Conservation (phyloP, 2,797 vertebrate species). For the Fringilla coelebs region DNA sequence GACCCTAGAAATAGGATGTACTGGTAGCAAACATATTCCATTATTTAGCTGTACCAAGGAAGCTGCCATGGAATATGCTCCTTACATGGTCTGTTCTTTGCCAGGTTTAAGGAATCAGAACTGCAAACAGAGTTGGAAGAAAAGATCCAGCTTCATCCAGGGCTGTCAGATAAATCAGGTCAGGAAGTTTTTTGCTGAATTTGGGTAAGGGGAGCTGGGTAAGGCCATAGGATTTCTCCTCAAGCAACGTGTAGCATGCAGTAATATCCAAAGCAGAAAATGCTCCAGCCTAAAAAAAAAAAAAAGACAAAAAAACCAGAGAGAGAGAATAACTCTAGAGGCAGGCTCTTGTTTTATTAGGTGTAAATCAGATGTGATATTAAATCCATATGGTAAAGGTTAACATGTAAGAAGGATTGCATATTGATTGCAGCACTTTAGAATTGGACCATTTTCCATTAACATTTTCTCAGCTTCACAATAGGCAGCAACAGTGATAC, state of each 20-base stretch:
- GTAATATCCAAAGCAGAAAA: not conserved
- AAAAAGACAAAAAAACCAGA: too few species aligned
- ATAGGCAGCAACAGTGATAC: constrained; percentile 19
- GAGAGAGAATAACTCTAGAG: not conserved
- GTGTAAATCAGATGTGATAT: constrained; percentile 67
- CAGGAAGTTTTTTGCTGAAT: not conserved
- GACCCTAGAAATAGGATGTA: not conserved
- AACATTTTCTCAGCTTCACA: constrained; percentile 49
- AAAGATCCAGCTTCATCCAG: not conserved
- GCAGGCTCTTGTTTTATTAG: constrained; percentile 13
- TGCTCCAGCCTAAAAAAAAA: not conserved
- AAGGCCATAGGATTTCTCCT: not conserved
- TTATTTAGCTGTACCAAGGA: not conserved
- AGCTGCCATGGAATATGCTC: not conserved
- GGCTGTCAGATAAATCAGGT: not conserved
- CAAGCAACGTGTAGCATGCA: not conserved
- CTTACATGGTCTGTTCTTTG: not conserved
- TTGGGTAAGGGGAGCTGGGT: not conserved
- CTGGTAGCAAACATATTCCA: not conserved
- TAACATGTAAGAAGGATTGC: constrained; percentile 55
- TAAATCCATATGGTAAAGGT: constrained; percentile 71
- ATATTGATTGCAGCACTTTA: constrained; percentile 34
- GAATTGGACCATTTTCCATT: constrained; percentile 42
- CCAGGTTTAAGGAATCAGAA: not conserved
- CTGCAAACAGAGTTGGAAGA: not conserved